Conservation (phyloP, 2,797 vertebrate genomes). For the Pangasius djambal region DNA sequence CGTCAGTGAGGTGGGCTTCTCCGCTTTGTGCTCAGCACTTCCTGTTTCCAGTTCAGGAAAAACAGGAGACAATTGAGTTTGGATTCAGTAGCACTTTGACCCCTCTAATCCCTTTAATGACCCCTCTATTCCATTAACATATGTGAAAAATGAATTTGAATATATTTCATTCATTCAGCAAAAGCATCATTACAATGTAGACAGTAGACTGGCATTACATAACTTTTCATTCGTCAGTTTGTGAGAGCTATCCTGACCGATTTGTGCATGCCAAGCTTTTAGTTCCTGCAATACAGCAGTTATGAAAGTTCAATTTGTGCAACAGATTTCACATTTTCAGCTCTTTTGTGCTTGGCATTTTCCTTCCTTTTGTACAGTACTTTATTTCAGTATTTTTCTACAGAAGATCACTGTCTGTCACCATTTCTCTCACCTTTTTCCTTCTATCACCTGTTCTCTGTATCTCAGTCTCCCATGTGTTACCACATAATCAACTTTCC, state of each 20-base stretch:
- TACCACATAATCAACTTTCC: background rate
- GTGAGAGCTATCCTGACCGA: background rate
- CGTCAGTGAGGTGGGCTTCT: constrained; percentile 53
- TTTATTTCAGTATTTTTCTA: background rate
- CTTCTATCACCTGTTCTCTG: background rate
- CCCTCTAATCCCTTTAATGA: background rate
- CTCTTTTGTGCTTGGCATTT: background rate
- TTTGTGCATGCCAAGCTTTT: background rate
- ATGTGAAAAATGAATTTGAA: background rate
- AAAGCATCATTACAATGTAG: background rate
- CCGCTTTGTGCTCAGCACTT: background rate
- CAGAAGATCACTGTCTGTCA: background rate
- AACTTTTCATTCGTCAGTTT: background rate
- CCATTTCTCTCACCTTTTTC: background rate
- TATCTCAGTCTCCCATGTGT: background rate
- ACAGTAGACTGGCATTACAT: background rate
- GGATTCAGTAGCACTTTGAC: background rate
- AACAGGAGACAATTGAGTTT: background rate
- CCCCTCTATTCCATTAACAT: background rate
- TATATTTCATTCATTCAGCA: background rate
- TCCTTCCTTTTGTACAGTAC: background rate
- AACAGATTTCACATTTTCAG: background rate
- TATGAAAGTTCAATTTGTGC: background rate
- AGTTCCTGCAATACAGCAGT: background rate
- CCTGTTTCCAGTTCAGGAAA: background rate